Evolutionary conservation across 2,888 invertebrate species (phyloP).

Genomic region (Melanostoma scalare): DNA sequence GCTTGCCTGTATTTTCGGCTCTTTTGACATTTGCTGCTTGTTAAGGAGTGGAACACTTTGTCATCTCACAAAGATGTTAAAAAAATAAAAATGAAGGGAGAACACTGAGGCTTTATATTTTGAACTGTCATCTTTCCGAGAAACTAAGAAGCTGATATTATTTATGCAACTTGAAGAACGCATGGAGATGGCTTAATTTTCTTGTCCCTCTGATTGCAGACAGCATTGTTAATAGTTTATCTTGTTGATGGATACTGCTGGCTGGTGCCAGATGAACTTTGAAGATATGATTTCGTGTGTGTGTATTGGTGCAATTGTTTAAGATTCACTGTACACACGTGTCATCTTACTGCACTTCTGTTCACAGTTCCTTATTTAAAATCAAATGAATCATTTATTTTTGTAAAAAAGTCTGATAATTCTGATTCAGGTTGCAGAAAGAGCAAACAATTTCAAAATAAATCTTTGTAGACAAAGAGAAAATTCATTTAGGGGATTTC

Average conservation of each 20-base stretch:
- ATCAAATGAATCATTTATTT: too few relatives aligned
- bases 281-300: too few relatives aligned
- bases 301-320: too few relatives aligned
- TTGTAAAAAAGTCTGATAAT: too few relatives aligned
- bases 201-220: background rate
- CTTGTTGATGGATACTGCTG: too few relatives aligned
- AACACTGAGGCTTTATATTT: constrained; percentile 1
- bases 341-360: too few relatives aligned
- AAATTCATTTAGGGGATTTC: too few relatives aligned
- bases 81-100: background rate
- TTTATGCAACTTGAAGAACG: background rate
- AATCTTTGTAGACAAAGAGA: too few relatives aligned
- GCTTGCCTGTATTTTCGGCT: constrained; percentile 36
- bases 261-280: background rate
- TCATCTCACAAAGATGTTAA: constrained; percentile 16
- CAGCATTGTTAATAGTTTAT: background rate
- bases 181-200: constrained; percentile 17
- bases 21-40: constrained; percentile 36
- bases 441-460: too few relatives aligned
- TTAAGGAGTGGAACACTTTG: constrained; percentile 14
- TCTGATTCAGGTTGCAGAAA: too few relatives aligned
- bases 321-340: background rate
- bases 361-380: too few relatives aligned
- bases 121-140: constrained; percentile 35
- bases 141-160: constrained; percentile 9